phyloP scores from a whole-genome alignment of 2,888 invertebrate species.

The Acleris laterana region DNA sequence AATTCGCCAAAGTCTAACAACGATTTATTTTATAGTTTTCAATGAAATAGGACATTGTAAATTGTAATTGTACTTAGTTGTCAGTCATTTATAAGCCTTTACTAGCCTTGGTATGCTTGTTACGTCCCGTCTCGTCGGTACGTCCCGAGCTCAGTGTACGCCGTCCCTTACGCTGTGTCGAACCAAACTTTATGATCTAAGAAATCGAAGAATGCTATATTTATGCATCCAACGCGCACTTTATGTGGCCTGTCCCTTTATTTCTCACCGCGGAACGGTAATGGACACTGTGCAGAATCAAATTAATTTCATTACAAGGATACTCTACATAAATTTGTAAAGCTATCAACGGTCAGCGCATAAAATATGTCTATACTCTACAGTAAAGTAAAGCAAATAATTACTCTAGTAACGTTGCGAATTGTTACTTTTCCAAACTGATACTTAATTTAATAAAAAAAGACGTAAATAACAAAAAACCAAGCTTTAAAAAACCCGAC shows the following conservation, averaged over 20 bases:
- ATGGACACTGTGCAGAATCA: slow-evolving; percentile 45
- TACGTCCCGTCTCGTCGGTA: not conserved
- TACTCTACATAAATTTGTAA: slow-evolving; percentile 28
- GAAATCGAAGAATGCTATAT: slow-evolving; percentile 52
- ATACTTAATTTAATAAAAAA: too few species aligned
- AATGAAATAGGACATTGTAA: too few species aligned
- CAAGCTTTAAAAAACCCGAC: too few species aligned
- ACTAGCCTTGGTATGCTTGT: not conserved
- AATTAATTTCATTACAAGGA: slow-evolving; percentile 41
- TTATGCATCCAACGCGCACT: slow-evolving; percentile 52
- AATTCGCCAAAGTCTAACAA: too few species aligned
- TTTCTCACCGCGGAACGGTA: slow-evolving; percentile 47
- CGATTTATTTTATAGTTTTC: too few species aligned
- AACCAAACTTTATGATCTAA: slow-evolving; percentile 48
- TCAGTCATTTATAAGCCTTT: not conserved
- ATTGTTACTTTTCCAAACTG: too few species aligned
- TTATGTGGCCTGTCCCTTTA: slow-evolving; percentile 49
- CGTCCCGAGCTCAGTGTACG: slow-evolving; percentile 6
- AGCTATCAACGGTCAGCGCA: too few species aligned
- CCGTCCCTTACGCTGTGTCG: slow-evolving; percentile 29
- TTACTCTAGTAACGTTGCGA: too few species aligned
- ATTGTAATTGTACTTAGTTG: too few species aligned
- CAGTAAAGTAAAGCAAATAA: too few species aligned
- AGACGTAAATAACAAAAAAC: too few species aligned
- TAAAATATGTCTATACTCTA: too few species aligned